Base-by-base conservation (phyloP, 2,113 vertebrate species). In the Blennius ocellaris region DNA sequence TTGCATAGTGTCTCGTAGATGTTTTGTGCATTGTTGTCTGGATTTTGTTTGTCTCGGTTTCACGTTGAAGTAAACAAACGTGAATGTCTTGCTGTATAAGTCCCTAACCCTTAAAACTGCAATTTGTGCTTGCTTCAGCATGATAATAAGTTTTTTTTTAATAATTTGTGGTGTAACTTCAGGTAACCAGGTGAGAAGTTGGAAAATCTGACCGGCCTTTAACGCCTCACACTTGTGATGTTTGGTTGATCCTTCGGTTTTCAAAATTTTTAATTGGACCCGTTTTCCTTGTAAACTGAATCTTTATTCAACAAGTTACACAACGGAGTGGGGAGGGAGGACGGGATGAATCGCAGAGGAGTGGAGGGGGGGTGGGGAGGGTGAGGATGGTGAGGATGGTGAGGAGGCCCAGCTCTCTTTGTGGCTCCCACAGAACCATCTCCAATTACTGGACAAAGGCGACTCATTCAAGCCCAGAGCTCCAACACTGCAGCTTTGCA, bases 381-480 rank as follows among this genome's bases (percentile, higher is more conserved):
- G 37, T n/a, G 37, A 5, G 10, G 16, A 0, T 41, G 43, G 51
- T 44, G 54, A 68, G 61, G 65, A 17, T 53, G 70, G 69, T 74
- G 76, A 48, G 78, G 84, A 66, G 87, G 86, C 87, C 85, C 85
- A 80, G 71, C 77, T 71, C 50, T 86, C 86, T 90, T 92, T 92
- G 88, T 87, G 80, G 82, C 73, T 78, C 80, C 76, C 88, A 92
- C 87, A 87, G 90, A 90, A 83, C 73, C 81, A 94, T 93, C 95
- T 95, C 93, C 93, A 95, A 94, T 93, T 93, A 92, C 90, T 79
- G 93, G 91, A 97, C 96, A 96, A 97, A 97, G 94, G 93, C 90
- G 87, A 86, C 94, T 95, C 94, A 94, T 96, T 97, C 94, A 96
- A 90, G 88, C 92, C 89, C 84, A 83, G 91, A 92, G 92, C 92